Percentiles rank a stretch among this genome's conserved stretches.
These are phyloP conservation scores for Drosophila gaucha DNA, from an alignment of 2,888 invertebrate species.

Conservation along the genomic window DNA sequence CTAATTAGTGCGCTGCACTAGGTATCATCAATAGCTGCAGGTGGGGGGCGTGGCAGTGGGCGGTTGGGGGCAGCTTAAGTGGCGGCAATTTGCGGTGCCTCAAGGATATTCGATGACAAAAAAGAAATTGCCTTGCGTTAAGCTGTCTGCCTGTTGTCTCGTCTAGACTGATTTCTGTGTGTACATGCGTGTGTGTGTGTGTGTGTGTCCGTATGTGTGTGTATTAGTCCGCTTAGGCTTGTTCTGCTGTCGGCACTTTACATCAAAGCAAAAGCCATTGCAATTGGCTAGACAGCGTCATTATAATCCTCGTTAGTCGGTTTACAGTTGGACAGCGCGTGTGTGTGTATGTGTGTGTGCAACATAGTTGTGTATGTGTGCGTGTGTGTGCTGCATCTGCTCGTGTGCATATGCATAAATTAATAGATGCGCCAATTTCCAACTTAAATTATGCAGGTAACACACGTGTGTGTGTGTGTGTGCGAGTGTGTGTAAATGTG, in stretches of 20 bases:
- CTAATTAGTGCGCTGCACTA: constrained; percentile 60
- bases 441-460: constrained; percentile 31
- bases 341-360: constrained; percentile 8
- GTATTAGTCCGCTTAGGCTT: constrained; percentile 79
- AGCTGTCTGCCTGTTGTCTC: constrained; percentile 69
- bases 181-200: constrained; percentile 14
- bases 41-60: background rate
- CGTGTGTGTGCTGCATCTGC: constrained; percentile 16
- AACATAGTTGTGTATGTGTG: constrained; percentile 13
- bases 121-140: constrained; percentile 76
- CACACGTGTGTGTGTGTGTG: background rate
- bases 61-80: constrained; percentile 59
- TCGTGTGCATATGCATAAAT: constrained; percentile 47
- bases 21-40: background rate
- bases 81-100: constrained; percentile 77
- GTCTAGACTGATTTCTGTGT: constrained; percentile 71
- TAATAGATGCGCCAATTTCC: constrained; percentile 39
- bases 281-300: constrained; percentile 80
- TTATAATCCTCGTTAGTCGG: constrained; percentile 72
- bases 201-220: constrained; percentile 40
- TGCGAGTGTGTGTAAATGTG: constrained; percentile 5
- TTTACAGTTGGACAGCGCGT: constrained; percentile 55
- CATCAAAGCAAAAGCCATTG: constrained; percentile 76
- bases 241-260: constrained; percentile 79
- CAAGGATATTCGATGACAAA: constrained; percentile 80